phyloP scores from a whole-genome alignment of 53 echinoderm and acorn worm species.

The Astropecten irregularis region DNA sequence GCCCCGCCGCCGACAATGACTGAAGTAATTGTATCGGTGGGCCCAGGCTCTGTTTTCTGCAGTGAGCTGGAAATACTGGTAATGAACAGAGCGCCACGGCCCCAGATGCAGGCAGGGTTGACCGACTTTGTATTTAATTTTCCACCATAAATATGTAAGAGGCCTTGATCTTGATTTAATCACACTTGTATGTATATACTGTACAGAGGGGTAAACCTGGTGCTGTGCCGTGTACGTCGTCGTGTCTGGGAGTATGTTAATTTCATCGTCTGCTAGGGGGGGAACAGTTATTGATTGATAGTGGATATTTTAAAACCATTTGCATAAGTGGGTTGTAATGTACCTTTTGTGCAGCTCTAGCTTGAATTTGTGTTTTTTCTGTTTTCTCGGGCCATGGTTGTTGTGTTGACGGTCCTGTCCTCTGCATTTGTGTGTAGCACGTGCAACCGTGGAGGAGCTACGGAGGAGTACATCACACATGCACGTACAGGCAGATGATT shows the following conservation, averaged over 20 bases:
- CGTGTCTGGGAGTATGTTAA: conserved; percentile 43
- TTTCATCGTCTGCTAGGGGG: conserved; percentile 26
- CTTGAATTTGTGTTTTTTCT: too few species aligned
- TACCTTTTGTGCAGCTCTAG: conserved; percentile 23
- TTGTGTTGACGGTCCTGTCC: conserved; percentile 29
- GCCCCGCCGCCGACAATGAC: not conserved
- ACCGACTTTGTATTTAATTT: conserved; percentile 57
- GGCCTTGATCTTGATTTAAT: conserved; percentile 60
- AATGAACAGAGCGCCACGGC: too few species aligned
- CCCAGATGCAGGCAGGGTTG: conserved; percentile 42
- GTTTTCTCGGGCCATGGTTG: too few species aligned
- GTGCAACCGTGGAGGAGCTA: conserved; percentile 40
- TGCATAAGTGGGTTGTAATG: conserved; percentile 59
- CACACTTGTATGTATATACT: conserved; percentile 23
- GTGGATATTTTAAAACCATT: conserved; percentile 33
- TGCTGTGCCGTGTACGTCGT: not conserved
- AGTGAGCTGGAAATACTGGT: too few species aligned
- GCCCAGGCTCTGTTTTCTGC: too few species aligned
- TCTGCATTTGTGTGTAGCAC: conserved; percentile 27
- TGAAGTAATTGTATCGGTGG: not conserved
- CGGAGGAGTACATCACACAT: too few species aligned
- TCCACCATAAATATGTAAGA: conserved; percentile 51
- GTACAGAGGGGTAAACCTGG: not conserved
- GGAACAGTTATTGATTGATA: conserved; percentile 55
- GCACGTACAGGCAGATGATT: conserved; percentile 39